phyloP scores from a whole-genome alignment of 2,113 vertebrate species.

The Cavia aperea region DNA sequence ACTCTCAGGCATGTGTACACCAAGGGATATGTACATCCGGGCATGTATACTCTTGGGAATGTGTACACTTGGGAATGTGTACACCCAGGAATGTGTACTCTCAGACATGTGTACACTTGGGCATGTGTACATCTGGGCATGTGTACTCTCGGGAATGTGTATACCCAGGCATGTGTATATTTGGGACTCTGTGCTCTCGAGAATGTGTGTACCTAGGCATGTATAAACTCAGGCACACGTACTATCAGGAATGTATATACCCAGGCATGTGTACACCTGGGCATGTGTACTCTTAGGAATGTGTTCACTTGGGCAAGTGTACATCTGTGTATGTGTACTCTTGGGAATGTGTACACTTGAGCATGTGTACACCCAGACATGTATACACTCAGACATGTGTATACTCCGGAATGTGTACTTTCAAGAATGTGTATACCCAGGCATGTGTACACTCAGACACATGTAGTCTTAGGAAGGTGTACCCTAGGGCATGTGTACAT shows the following conservation, averaged over 20 bases:
- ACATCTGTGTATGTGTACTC: too few species aligned
- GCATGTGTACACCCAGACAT: not conserved
- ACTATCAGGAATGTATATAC: rapidly evolving
- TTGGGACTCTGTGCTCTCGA: too few species aligned
- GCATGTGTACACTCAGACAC: not conserved
- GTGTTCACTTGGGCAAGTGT: not conserved
- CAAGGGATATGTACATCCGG: too few species aligned
- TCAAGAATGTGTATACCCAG: not conserved
- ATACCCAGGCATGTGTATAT: too few species aligned
- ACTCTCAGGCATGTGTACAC: too few species aligned
- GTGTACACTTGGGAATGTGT: not conserved
- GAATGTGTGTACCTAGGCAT: too few species aligned
- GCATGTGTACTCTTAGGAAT: not conserved
- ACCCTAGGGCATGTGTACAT: not conserved
- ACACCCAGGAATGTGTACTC: not conserved
- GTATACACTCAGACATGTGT: too few species aligned
- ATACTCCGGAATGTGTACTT: rapidly evolving
- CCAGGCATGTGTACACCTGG: not conserved
- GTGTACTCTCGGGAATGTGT: too few species aligned
- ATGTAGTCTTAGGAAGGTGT: rapidly evolving
- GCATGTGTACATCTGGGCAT: not conserved
- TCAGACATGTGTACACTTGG: too few species aligned
- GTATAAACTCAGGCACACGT: not conserved
- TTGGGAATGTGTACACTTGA: too few species aligned
- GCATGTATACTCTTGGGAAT: not conserved